These are phyloP conservation scores for Heliangelus exortis DNA, from an alignment of 2,797 vertebrate species.

Conservation along the genomic window DNA sequence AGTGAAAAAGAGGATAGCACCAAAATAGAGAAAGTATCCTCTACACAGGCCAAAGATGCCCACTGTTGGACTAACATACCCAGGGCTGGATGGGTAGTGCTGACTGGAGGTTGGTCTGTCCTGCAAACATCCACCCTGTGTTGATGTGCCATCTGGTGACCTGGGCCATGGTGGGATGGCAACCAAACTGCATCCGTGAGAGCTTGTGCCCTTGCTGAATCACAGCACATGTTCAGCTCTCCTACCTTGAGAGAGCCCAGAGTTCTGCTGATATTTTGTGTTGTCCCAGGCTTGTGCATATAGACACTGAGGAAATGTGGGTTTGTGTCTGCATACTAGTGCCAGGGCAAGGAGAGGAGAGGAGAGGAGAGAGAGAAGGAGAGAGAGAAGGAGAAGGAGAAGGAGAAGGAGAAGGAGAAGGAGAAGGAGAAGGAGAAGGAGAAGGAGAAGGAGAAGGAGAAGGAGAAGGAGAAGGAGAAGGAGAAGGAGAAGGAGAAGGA, in stretches of 20 bases:
- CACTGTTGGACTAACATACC: fast-evolving
- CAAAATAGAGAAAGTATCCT: not conserved
- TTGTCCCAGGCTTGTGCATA: not conserved
- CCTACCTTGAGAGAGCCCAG: not conserved
- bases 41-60: not conserved
- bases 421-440: too few species aligned
- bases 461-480: too few species aligned
- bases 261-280: not conserved
- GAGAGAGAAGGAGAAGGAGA: too few species aligned
- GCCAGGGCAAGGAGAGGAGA: not conserved
- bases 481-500: too few species aligned
- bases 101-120: not conserved
- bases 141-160: not conserved
- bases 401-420: too few species aligned
- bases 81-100: not conserved
- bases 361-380: too few species aligned
- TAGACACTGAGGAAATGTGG: not conserved
- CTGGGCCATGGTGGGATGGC: not conserved
- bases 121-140: not conserved
- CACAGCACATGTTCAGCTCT: not conserved
- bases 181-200: not conserved
- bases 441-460: too few species aligned
- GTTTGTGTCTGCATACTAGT: not conserved
- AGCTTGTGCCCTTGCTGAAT: not conserved
- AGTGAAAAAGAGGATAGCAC: not conserved